Base-by-base conservation (phyloP, 1,140 invertebrate species). In the Drosophila dunni region DNA sequence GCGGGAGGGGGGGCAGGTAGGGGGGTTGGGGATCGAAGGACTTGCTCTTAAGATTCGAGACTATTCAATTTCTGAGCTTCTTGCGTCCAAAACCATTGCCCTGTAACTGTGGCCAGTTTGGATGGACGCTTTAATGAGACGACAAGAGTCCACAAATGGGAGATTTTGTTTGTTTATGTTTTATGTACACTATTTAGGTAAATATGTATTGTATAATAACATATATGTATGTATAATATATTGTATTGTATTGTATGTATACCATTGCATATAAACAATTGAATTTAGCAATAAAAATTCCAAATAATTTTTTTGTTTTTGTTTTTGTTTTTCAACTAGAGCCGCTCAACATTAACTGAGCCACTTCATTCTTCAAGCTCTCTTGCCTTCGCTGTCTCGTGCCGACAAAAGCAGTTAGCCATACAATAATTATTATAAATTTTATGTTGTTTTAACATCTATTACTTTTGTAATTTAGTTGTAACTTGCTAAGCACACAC, bases 251-350 rank as follows among this genome's bases (percentile, higher is more conserved):
- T 67, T 81, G 73, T 76, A 86, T 85, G 82, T 86, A 85, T 85
- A 85, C 81, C 79, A 70, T 78, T 76, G 76, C 76, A 86, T 85
- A 86, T 86, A 86, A 86, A 86, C 84, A 69, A 54, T 79, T 83
- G 77, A 83, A 88, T 88, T 86, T 88, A 89, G 83, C 79, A 86
- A 78, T 83, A 86, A 83, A 89, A 89, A 83, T 77, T 83, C 73
- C 68, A 72, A 86, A 88, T 88, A 74, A 38, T 24, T 24, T 24
- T 29, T 29, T 29, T 29, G 1, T 3, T 29, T 29, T 29, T 29
- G 0, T 6, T 29, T 29, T 29, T 29, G 24, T 29, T 29, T 29
- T 83, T 83, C 40, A 73, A 78, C 77, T 70, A 65, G 65, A 64
- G 53, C 29, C 42, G 70, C 78, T 79, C 72, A 84, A 84, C 84